These are phyloP conservation scores for Mayetiola destructor DNA, from an alignment of 2,888 invertebrate species.

Conservation along the genomic window DNA sequence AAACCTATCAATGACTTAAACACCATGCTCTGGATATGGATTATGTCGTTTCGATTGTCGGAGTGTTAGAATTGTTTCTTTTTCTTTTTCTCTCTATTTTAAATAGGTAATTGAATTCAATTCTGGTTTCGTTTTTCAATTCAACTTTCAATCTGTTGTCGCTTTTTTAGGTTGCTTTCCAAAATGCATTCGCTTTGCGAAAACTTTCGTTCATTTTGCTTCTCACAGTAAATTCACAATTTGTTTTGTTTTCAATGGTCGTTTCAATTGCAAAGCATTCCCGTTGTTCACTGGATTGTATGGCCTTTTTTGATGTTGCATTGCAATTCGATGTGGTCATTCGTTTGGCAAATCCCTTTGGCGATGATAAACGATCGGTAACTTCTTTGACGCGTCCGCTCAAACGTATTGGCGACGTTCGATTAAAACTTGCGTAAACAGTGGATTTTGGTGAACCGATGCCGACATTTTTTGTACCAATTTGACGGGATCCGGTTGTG, in stretches of 20 bases:
- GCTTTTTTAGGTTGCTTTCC: constrained; percentile 23
- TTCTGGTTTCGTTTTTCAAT: too few species aligned
- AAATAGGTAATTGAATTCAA: too few species aligned
- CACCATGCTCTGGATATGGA: too few species aligned
- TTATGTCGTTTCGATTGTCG: not conserved
- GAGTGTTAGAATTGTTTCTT: not conserved
- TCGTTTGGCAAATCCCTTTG: constrained; percentile 22
- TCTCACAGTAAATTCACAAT: constrained; percentile 19
- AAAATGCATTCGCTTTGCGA: constrained; percentile 33
- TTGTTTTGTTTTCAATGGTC: not conserved
- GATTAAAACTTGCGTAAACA: constrained; percentile 14
- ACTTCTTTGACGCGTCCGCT: constrained; percentile 36
- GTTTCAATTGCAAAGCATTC: not conserved
- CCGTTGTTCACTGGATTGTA: too few species aligned
- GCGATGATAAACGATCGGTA: constrained; percentile 33
- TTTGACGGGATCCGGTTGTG: too few species aligned
- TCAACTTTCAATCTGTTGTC: not conserved
- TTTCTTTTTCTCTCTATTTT: not conserved
- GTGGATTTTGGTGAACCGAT: constrained; percentile 4
- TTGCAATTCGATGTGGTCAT: not conserved
- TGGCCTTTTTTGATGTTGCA: too few species aligned
- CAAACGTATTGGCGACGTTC: constrained; percentile 32
- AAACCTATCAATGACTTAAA: too few species aligned
- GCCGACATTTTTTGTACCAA: too few species aligned
- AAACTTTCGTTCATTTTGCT: constrained; percentile 32